Evolutionary conservation across 2,797 vertebrate genomes (phyloP).

Genomic region (Eulemur coronatus): DNA sequence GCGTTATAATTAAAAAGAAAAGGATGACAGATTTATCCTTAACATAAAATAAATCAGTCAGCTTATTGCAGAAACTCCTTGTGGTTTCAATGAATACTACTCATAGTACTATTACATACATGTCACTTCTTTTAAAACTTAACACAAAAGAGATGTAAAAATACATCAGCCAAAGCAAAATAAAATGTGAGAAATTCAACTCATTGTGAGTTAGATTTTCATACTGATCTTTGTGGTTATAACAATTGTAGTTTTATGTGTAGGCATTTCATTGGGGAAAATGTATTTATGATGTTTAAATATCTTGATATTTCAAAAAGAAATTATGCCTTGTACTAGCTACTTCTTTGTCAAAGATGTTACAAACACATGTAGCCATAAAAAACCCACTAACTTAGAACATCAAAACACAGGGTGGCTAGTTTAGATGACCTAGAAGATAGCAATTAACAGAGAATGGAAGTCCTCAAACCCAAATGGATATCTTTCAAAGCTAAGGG

Average conservation of each 20-base stretch:
- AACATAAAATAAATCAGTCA: neutral
- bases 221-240: neutral
- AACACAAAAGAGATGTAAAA: neutral
- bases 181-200: neutral
- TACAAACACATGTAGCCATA: neutral
- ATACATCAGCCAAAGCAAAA: neutral
- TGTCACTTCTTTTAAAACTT: neutral
- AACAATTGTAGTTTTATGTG: neutral
- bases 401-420: neutral
- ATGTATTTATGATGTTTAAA: neutral
- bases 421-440: neutral
- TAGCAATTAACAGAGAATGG: neutral
- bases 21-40: conserved; percentile 28
- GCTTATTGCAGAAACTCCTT: neutral
- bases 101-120: neutral
- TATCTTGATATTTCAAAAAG: neutral
- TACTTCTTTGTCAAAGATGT: neutral
- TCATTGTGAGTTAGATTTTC: neutral
- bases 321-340: neutral
- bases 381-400: neutral
- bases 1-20: conserved; percentile 20
- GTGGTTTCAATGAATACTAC: neutral
- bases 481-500: neutral
- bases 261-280: neutral
- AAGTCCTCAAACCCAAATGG: neutral